A percentile compares a stretch with the other conserved stretches of the same genome.
Conservation (phyloP, 2,888 invertebrate species). For the Yponomeuta plumbellus region DNA sequence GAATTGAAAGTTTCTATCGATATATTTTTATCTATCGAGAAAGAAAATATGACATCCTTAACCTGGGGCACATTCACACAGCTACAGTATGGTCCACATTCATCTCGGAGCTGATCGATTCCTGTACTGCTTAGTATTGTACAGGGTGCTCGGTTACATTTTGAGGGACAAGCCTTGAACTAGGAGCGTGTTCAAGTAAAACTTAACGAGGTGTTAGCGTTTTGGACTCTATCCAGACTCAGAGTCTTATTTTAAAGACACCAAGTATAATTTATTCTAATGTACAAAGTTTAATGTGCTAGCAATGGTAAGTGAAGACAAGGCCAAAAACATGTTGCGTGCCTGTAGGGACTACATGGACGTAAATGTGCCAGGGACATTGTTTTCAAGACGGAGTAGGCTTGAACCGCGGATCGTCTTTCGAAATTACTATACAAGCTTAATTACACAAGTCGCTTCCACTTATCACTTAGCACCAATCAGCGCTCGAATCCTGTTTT, state of each 20-base stretch:
- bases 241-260: too few species aligned
- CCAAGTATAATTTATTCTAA: too few species aligned
- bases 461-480: neutral
- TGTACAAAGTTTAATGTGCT: too few species aligned
- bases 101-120: neutral
- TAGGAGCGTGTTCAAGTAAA: neutral
- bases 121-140: neutral
- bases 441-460: neutral
- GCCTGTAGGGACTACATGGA: too few species aligned
- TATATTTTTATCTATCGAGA: neutral
- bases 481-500: slow-evolving; percentile 25
- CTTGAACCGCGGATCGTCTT: too few species aligned
- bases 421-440: too few species aligned
- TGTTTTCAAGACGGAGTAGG: too few species aligned
- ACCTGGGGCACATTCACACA: neutral
- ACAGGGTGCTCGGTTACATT: slow-evolving; percentile 7
- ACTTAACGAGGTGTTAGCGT: too few species aligned
- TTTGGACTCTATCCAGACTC: too few species aligned
- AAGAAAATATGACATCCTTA: neutral
- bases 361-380: too few species aligned
- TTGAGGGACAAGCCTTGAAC: neutral
- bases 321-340: too few species aligned
- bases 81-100: slow-evolving; percentile 6
- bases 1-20: neutral
- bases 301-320: too few species aligned